Conservation (phyloP, 2,888 invertebrate species). For the Ormyrus thymus region DNA sequence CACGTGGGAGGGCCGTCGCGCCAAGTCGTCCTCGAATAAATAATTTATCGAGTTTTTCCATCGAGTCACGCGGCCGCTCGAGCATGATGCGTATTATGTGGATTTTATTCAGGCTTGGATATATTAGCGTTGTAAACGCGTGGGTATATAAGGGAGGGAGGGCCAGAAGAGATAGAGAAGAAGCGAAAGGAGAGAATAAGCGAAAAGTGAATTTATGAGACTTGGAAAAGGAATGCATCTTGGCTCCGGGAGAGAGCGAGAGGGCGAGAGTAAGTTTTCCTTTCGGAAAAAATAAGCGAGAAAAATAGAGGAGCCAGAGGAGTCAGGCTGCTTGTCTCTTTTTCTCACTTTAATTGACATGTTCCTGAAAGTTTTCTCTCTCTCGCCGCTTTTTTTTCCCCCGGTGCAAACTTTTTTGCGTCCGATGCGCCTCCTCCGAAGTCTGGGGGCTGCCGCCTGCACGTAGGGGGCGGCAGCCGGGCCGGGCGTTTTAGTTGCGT, state of each 20-base stretch:
- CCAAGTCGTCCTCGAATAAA: constrained; percentile 28
- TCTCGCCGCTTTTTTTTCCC: constrained; percentile 2
- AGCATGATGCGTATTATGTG: not conserved
- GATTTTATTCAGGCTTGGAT: constrained; percentile 13
- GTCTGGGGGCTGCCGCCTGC: constrained; percentile 13
- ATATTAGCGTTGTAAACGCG: constrained; percentile 41
- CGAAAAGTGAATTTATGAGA: constrained; percentile 55
- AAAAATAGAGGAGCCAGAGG: constrained; percentile 47
- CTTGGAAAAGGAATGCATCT: constrained; percentile 53
- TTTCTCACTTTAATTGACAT: constrained; percentile 61
- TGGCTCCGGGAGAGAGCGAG: constrained; percentile 26
- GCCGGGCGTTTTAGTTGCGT: constrained; percentile 44
- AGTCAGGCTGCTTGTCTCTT: constrained; percentile 44
- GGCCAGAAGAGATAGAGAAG: not conserved
- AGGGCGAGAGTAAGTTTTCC: constrained; percentile 43
- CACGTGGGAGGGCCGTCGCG: not conserved
- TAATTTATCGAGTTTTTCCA: constrained; percentile 51
- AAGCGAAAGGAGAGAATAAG: constrained; percentile 31
- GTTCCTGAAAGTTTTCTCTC: constrained; percentile 58
- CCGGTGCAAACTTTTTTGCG: constrained; percentile 47
- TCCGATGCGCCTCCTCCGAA: constrained; percentile 49
- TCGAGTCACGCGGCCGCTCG: constrained; percentile 4
- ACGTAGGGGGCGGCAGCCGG: not conserved
- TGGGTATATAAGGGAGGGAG: not conserved
- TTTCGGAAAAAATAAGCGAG: constrained; percentile 52